Conservation (phyloP, 2,113 vertebrate species). For the Eptesicus fuscus region DNA sequence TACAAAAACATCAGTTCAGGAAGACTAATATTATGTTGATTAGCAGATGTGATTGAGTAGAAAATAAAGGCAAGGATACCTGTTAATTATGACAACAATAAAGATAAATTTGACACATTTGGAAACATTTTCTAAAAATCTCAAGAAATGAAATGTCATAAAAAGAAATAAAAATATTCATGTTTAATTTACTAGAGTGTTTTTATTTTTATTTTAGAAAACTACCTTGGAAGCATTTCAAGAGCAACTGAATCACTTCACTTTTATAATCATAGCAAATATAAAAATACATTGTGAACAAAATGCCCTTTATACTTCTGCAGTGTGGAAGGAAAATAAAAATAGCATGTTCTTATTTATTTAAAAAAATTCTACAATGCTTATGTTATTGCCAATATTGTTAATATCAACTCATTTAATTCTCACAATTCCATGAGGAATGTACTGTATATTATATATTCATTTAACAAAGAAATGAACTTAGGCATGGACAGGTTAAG, state of each 20-base stretch:
- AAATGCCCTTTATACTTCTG: constrained; percentile 44
- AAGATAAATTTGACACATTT: background rate
- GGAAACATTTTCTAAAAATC: constrained; percentile 23
- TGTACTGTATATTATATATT: background rate
- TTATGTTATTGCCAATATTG: background rate
- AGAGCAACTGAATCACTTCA: constrained; percentile 56
- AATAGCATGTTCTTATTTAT: background rate
- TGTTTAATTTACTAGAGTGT: constrained; percentile 37
- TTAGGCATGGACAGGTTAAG: background rate
- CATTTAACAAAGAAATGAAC: background rate
- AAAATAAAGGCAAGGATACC: background rate
- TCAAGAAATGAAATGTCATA: constrained; percentile 1
- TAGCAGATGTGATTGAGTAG: background rate
- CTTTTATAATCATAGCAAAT: constrained; percentile 62
- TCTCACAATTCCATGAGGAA: background rate
- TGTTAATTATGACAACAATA: background rate
- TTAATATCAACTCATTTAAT: background rate
- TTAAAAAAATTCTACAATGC: background rate
- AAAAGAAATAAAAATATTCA: constrained; percentile 3
- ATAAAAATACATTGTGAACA: constrained; percentile 37
- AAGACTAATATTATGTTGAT: background rate
- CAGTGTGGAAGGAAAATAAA: constrained; percentile 50
- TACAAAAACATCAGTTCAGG: background rate
- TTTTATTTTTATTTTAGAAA: constrained; percentile 58
- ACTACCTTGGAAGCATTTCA: constrained; percentile 72